These are phyloP conservation scores for Neuroscelio doddi DNA, from an alignment of 2,888 invertebrate species.

Conservation along the genomic window DNA sequence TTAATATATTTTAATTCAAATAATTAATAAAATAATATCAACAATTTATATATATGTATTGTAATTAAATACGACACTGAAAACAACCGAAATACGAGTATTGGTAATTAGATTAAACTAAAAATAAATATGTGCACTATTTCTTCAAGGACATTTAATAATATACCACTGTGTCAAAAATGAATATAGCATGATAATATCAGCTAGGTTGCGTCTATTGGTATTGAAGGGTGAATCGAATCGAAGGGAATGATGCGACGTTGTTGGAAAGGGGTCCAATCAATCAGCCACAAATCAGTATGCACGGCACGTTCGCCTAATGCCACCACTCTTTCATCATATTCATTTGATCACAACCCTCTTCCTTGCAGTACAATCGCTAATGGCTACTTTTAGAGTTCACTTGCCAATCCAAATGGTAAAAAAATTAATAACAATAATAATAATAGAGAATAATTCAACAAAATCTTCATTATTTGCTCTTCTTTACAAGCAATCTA, in stretches of 20 bases:
- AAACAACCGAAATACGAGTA: no score
- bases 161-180: conserved; percentile 14
- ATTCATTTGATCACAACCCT: conserved; percentile 70
- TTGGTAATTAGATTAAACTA: no score
- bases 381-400: conserved; percentile 66
- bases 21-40: no score
- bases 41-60: no score
- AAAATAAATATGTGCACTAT: conserved; percentile 2
- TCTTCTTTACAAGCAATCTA: no score
- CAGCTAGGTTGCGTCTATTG: conserved; percentile 16
- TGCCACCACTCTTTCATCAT: conserved; percentile 72
- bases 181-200: conserved; percentile 31
- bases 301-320: conserved; percentile 71
- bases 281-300: conserved; percentile 72
- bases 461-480: no score
- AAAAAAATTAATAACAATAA: background rate
- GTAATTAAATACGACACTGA: no score
- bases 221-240: conserved; percentile 34
- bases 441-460: no score
- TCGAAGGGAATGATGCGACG: conserved; percentile 51
- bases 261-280: conserved; percentile 69
- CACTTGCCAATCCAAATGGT: conserved; percentile 33
- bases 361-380: conserved; percentile 55
- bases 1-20: no score
- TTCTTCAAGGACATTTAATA: background rate